Conservation (phyloP, 2,888 invertebrate genomes). For the Machimus atricapillus region DNA sequence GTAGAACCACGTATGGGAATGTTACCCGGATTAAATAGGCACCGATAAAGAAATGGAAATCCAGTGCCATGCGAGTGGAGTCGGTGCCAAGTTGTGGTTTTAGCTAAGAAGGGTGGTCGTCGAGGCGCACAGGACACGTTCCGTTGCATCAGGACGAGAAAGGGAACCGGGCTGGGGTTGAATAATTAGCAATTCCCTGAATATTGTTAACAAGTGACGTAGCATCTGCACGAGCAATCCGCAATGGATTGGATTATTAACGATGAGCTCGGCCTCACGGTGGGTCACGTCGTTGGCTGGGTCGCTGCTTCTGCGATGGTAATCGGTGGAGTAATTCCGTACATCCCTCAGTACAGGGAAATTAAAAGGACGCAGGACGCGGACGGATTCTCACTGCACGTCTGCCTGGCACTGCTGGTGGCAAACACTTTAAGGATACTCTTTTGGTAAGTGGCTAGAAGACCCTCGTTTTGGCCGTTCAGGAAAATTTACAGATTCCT, state of each 20-base stretch:
- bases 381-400: conserved; percentile 96
- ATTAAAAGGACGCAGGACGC: conserved; percentile 90
- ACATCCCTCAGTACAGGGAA: conserved; percentile 94
- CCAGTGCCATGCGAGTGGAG: conserved; percentile 9
- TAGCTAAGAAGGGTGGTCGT: neutral
- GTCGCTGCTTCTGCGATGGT: conserved; percentile 89
- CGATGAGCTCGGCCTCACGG: conserved; percentile 75
- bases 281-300: conserved; percentile 80
- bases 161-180: neutral
- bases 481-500: neutral
- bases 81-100: neutral
- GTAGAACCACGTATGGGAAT: neutral
- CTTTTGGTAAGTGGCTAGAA: conserved; percentile 82
- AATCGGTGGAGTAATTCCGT: conserved; percentile 93
- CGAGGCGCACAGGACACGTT: neutral
- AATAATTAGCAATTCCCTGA: neutral
- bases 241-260: conserved; percentile 81
- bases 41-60: neutral
- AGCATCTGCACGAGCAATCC: neutral
- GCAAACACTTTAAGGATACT: conserved; percentile 97
- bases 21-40: neutral
- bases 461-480: neutral
- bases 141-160: neutral
- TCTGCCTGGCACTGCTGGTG: conserved; percentile 91
- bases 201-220: neutral